Evolutionary conservation across 2,797 vertebrate species (phyloP).

Genomic region (Chloroceryle inda): DNA sequence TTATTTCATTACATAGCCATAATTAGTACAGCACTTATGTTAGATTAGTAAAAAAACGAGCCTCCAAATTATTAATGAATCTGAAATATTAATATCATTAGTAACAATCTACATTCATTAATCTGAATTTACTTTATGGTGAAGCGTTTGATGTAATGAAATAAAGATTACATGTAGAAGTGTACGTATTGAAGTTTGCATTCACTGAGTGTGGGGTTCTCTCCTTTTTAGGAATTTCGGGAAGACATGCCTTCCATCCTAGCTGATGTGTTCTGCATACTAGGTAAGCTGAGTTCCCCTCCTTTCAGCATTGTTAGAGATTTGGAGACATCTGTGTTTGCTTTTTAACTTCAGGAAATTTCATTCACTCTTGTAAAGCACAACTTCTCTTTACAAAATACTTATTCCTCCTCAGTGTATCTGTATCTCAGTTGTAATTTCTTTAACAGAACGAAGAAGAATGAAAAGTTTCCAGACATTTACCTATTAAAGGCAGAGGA

Average conservation of each 20-base stretch:
- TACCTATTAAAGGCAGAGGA: neutral
- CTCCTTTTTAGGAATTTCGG: constrained; percentile 87
- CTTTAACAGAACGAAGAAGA: too few species aligned
- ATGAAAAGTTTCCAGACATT: neutral
- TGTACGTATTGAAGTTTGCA: neutral
- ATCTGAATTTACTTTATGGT: neutral
- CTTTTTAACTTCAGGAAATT: neutral
- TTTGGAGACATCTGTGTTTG: neutral
- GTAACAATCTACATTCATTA: neutral
- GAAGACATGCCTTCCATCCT: constrained; percentile 97
- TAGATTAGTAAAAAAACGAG: neutral
- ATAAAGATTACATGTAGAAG: neutral
- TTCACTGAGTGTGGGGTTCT: neutral
- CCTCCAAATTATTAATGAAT: neutral
- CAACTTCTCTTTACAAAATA: neutral
- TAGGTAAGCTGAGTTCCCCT: constrained; percentile 83
- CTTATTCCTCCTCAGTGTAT: neutral
- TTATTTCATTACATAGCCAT: neutral
- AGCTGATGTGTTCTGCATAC: constrained; percentile 97
- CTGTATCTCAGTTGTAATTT: neutral
- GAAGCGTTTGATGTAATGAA: neutral
- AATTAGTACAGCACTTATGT: neutral
- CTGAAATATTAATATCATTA: neutral
- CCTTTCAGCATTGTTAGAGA: neutral
- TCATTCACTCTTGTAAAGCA: neutral